These are phyloP conservation scores for Dasypolia templi DNA, from an alignment of 2,888 invertebrate species.

Conservation along the genomic window DNA sequence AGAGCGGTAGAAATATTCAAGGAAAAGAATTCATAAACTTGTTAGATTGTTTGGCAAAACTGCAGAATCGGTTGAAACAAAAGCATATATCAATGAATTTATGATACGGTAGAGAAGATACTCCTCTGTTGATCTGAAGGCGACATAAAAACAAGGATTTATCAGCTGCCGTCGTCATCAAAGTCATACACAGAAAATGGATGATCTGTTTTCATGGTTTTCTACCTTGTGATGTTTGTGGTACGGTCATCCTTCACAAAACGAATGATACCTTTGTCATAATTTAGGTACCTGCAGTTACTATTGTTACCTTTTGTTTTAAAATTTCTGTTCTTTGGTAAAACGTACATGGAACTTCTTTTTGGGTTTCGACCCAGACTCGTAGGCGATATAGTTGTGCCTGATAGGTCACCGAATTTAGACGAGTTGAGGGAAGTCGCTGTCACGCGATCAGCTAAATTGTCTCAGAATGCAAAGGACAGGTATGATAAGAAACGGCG, in stretches of 20 bases:
- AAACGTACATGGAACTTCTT: too few species aligned
- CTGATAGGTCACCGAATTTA: too few species aligned
- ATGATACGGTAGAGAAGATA: constrained; percentile 40
- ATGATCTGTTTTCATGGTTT: constrained; percentile 35
- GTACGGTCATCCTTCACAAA: background rate
- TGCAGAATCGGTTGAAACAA: constrained; percentile 33
- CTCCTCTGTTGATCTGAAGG: constrained; percentile 39
- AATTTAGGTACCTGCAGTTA: too few species aligned
- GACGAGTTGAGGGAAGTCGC: too few species aligned
- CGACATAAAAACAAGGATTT: constrained; percentile 50
- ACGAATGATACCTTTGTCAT: background rate
- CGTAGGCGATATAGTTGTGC: too few species aligned
- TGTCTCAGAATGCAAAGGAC: too few species aligned
- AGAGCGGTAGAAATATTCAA: background rate
- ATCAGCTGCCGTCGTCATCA: constrained; percentile 47
- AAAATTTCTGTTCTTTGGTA: accelerated
- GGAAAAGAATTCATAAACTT: constrained; percentile 12
- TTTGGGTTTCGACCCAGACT: too few species aligned
- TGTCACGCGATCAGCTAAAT: too few species aligned
- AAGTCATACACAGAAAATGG: constrained; percentile 43
- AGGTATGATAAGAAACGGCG: too few species aligned
- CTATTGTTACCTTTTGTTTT: too few species aligned
- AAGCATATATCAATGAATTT: constrained; percentile 51
- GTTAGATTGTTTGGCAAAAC: constrained; percentile 31
- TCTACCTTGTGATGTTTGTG: constrained; percentile 5